These are phyloP conservation scores for Gambusia affinis DNA, from an alignment of 2,113 vertebrate genomes.

Conservation along the genomic window DNA sequence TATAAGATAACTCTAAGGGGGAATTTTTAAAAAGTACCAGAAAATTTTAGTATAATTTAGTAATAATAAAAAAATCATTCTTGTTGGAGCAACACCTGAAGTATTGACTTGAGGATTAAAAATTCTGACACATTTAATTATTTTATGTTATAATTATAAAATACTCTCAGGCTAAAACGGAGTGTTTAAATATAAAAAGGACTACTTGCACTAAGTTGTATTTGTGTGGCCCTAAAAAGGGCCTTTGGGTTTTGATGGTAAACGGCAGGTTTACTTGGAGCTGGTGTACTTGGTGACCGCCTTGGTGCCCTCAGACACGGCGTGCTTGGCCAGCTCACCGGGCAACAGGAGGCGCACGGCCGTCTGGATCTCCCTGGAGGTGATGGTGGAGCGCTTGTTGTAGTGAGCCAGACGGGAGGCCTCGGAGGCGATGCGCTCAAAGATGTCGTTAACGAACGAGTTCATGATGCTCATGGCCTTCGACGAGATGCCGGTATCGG, in stretches of 20 bases:
- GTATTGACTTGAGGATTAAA: too few relatives aligned
- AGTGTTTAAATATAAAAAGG: too few relatives aligned
- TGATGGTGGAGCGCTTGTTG: constrained; percentile 73
- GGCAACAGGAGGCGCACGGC: constrained; percentile 76
- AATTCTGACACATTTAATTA: too few relatives aligned
- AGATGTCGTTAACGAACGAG: constrained; percentile 62
- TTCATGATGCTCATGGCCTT: constrained; percentile 69
- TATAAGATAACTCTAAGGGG: too few relatives aligned
- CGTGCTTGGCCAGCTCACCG: constrained; percentile 65
- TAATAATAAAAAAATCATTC: too few relatives aligned
- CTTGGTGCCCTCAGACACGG: constrained; percentile 66
- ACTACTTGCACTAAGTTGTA: too few relatives aligned
- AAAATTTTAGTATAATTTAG: too few relatives aligned
- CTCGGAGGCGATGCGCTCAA: constrained; percentile 69
- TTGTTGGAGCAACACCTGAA: too few relatives aligned
- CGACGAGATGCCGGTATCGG: constrained; percentile 57
- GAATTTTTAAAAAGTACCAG: too few relatives aligned
- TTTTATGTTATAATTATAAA: too few relatives aligned
- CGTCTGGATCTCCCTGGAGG: constrained; percentile 86
- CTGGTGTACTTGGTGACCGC: constrained; percentile 19
- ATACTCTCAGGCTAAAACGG: too few relatives aligned
- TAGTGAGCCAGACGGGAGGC: constrained; percentile 71
- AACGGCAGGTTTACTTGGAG: neutral
- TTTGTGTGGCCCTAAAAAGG: neutral
- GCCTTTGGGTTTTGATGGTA: neutral